Evolutionary conservation across 53 echinoderm and acorn worm genomes (phyloP).

Genomic region (Stichopus horrens): DNA sequence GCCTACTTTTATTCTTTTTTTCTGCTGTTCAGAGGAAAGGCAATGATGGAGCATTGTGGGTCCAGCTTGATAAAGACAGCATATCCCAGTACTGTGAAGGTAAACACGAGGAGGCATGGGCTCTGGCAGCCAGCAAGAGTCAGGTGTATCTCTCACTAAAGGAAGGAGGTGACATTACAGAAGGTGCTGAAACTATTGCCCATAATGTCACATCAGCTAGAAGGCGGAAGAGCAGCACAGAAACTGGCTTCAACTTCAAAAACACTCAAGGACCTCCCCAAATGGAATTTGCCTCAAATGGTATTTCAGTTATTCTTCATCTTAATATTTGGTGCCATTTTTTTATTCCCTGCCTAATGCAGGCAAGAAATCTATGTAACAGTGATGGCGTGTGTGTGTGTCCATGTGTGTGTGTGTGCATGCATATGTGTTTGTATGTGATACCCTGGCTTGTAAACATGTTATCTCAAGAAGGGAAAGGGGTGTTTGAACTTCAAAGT

Average conservation of each 20-base stretch:
- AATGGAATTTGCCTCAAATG: conserved; percentile 70
- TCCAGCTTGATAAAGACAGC: conserved; percentile 85
- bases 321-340: not conserved
- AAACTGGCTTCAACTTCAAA: conserved; percentile 85
- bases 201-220: conserved; percentile 62
- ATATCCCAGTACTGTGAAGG: conserved; percentile 96
- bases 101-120: conserved; percentile 93
- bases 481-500: too few relatives aligned
- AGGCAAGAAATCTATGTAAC: too few relatives aligned
- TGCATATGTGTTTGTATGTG: too few relatives aligned
- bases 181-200: conserved; percentile 62
- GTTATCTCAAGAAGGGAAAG: too few relatives aligned
- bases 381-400: too few relatives aligned
- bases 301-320: conserved; percentile 6
- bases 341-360: not conserved
- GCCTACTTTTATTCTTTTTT: not conserved
- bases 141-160: conserved; percentile 59
- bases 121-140: conserved; percentile 73
- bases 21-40: conserved; percentile 21
- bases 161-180: conserved; percentile 45
- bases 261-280: conserved; percentile 86
- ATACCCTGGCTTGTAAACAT: too few relatives aligned
- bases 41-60: conserved; percentile 80
- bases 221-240: conserved; percentile 16
- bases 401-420: too few relatives aligned